These are phyloP conservation scores for Hirundichthys speculiger DNA, from an alignment of 2,113 vertebrate species.

Conservation along the genomic window DNA sequence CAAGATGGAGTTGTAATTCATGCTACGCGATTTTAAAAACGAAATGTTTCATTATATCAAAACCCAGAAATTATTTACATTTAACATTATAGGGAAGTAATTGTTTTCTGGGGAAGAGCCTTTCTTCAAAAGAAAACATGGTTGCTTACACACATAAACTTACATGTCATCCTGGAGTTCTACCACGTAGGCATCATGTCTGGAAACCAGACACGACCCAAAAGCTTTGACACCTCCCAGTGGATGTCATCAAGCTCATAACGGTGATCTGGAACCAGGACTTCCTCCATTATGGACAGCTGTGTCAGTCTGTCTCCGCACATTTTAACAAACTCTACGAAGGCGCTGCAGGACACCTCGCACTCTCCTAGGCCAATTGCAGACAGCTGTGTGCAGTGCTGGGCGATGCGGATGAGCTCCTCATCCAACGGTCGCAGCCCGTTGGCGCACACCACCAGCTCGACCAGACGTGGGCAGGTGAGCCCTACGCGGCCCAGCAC, in stretches of 20 bases:
- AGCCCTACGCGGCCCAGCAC: constrained; percentile 95
- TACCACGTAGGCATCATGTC: constrained; percentile 99
- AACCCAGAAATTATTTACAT: constrained; percentile 8
- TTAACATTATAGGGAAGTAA: background rate
- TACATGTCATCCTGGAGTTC: constrained; percentile 19
- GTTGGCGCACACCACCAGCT: constrained; percentile 96
- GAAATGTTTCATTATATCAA: constrained; percentile 8
- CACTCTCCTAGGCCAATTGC: constrained; percentile 95
- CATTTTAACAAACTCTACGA: constrained; percentile 98
- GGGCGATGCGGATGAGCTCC: constrained; percentile 94
- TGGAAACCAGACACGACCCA: constrained; percentile 96
- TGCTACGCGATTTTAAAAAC: background rate
- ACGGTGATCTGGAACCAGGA: constrained; percentile 93
- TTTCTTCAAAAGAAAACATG: no score
- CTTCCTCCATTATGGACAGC: constrained; percentile 98
- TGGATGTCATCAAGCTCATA: constrained; percentile 96
- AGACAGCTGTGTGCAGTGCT: constrained; percentile 91
- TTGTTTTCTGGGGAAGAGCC: no score
- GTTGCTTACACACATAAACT: background rate
- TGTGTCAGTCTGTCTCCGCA: constrained; percentile 92
- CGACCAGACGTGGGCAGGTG: constrained; percentile 92
- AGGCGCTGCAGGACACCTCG: constrained; percentile 97
- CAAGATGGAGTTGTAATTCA: constrained; percentile 6
- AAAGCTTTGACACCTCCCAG: constrained; percentile 97
- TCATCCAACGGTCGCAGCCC: constrained; percentile 93